Base-by-base conservation (phyloP, 2,797 vertebrate genomes). In the Enteromius argenteus region DNA sequence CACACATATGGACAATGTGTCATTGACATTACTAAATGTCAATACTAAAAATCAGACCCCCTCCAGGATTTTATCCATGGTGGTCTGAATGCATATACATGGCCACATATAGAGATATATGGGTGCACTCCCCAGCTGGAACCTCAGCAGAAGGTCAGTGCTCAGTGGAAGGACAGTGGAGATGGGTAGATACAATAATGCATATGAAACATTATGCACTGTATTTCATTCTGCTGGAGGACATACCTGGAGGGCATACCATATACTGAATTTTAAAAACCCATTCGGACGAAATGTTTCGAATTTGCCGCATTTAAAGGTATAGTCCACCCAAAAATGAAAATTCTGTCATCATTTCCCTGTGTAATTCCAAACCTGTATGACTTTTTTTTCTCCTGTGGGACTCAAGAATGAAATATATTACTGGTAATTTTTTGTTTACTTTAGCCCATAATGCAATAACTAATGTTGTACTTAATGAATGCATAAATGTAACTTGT, bases 201-300 rank as follows among this genome's bases (percentile, higher is more conserved):
- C 27, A 37, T 39, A 42, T 69, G 49, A 80, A 37, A 56, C 32
- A 80, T 79, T 79, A 49, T 78, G 44, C 30, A 9, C 14, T 30
- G 32, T 19, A 53, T 39, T 69, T 80, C 32, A 56, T 69, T 68
- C 64, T 56, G 77, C 77, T 79, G 27, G 44, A 67, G 42, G 68
- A 23, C 68, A 71, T n/a, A 71, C n/a, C 42, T 46, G n/a, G 68
- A 71, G 68, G 42, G 66, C 27, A 78, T 44, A 9, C 19, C n/a
- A 64, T 64, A 64, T 78, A 32, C 35, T 51, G 19, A 37, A 76
- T 76, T 51, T 17, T 4, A 69, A 80, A 68, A 56, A 80, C 15
- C 4, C 21, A 39, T 69, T 68, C 21, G 42, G 13, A 35, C 6
- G 15, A 49, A 35, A 15, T 46, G 2, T 49, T 64, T 49, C 35